These are phyloP conservation scores for Scomber scombrus DNA, from an alignment of 2,113 vertebrate genomes.

Conservation along the genomic window DNA sequence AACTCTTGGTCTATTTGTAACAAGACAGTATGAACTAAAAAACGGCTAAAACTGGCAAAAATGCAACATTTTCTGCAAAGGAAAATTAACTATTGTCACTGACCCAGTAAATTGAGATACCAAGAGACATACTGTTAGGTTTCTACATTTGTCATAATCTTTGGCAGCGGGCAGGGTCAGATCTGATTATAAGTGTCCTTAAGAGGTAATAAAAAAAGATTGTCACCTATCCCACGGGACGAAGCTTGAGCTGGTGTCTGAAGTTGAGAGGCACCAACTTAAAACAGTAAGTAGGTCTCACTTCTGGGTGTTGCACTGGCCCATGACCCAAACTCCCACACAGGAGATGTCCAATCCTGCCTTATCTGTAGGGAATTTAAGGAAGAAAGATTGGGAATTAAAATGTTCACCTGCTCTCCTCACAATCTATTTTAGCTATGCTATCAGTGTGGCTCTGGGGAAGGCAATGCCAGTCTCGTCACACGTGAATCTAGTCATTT, in stretches of 20 bases:
- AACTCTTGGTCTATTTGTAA: too few species aligned
- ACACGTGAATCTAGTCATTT: too few species aligned
- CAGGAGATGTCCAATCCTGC: not conserved
- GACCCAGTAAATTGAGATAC: too few species aligned
- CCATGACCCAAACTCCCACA: not conserved
- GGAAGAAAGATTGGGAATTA: not conserved
- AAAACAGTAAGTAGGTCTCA: not conserved
- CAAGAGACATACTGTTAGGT: not conserved
- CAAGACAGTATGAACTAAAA: too few species aligned
- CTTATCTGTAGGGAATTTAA: not conserved
- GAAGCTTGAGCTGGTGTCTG: not conserved
- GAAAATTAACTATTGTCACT: too few species aligned
- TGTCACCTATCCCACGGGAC: not conserved
- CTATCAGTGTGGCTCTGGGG: too few species aligned
- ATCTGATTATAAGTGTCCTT: constrained; percentile 25
- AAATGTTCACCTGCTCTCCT: not conserved
- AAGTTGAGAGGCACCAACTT: not conserved
- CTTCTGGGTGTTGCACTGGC: not conserved
- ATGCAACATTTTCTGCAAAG: too few species aligned
- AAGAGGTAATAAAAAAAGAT: constrained; percentile 33
- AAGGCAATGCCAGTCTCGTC: too few species aligned
- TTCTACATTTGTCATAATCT: constrained; percentile 2
- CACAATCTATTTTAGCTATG: too few species aligned
- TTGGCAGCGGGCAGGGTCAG: constrained; percentile 2
- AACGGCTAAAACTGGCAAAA: too few species aligned